Base-by-base conservation (phyloP, 2,113 vertebrate species). In the Xiphophorus couchianus region DNA sequence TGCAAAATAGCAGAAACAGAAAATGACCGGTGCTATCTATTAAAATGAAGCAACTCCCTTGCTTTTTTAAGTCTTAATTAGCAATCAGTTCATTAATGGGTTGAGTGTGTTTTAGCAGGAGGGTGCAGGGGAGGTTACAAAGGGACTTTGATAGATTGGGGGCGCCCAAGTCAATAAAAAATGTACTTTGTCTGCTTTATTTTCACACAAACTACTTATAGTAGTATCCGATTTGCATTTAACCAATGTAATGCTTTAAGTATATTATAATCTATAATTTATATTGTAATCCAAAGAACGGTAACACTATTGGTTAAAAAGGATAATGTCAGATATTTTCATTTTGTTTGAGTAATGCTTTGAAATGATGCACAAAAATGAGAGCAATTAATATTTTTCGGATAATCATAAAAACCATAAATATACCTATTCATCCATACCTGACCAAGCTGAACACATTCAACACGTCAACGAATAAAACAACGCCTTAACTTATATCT, bases 21-120 rank as follows among this genome's bases (percentile, higher is more conserved):
- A 85, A 88, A 89, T 44, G 69, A 74, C 81, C 73, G 95, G 95
- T 95, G 88, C 96, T 94, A 97, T 97, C 95, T 96, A 96, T 97
- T 96, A 88, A 96, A 84, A 95, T 94, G 96, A 93, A 91, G 86
- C 93, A 93, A 97, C 97, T 98, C 97, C 98, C 97, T 96, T 95
- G 95, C 96, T 96, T 97, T 97, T 97, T 96, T 93, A 92, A 95
- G 94, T 95, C 96, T 98, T 98, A 99, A 99, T 98, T 98, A 98
- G 96, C 95, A 93, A 94, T 86, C 90, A 84, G 66, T 84, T 91
- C 87, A 87, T 97, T 99, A 98, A 98, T 96, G 95, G 95, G 95
- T 95, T 95, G 95, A 94, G 91, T 86, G 89, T 90, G 84, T 90
- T 78, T 89, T 84, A 84, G 84, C 76, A 81, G 84, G 84, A 80